A percentile compares a stretch with the other conserved stretches of the same genome.
phyloP scores from a whole-genome alignment of 2,797 vertebrate genomes.

The Ptychobarbus kaznakovi region DNA sequence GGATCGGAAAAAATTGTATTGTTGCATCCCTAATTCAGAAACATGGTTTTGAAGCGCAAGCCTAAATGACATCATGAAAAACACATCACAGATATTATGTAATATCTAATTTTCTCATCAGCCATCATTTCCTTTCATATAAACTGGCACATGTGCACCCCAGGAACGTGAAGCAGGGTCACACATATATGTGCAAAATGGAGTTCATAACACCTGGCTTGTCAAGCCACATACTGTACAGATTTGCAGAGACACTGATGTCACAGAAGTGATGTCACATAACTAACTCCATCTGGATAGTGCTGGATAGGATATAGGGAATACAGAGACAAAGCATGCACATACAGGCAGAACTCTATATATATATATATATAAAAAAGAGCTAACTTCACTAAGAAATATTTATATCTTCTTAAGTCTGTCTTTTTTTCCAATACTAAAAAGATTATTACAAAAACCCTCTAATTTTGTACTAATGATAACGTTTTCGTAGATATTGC shows the following conservation, averaged over 20 bases:
- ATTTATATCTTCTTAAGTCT: neutral
- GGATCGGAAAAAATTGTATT: too few species aligned
- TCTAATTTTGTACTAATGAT: neutral
- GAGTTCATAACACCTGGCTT: neutral
- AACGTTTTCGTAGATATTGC: neutral
- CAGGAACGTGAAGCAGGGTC: slow-evolving; percentile 42
- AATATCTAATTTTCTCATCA: slow-evolving; percentile 29
- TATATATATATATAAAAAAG: neutral
- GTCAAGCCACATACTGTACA: slow-evolving; percentile 16
- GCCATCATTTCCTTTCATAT: slow-evolving; percentile 36
- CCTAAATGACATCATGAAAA: slow-evolving; percentile 35
- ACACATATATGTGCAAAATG: neutral
- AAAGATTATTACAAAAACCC: neutral
- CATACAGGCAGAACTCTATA: neutral
- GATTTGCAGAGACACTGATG: slow-evolving; percentile 18
- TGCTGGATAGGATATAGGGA: neutral
- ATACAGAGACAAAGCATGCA: neutral
- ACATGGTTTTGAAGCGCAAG: slow-evolving; percentile 34
- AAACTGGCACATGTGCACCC: slow-evolving; percentile 33
- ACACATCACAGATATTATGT: slow-evolving; percentile 29
- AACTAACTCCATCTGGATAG: slow-evolving; percentile 34
- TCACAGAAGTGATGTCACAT: slow-evolving; percentile 23
- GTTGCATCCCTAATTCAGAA: slow-evolving; percentile 9
- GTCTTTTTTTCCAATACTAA: neutral
- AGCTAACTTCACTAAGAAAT: neutral